Base-by-base conservation (phyloP, 2,888 invertebrate genomes). In the Melipona bicolor region DNA sequence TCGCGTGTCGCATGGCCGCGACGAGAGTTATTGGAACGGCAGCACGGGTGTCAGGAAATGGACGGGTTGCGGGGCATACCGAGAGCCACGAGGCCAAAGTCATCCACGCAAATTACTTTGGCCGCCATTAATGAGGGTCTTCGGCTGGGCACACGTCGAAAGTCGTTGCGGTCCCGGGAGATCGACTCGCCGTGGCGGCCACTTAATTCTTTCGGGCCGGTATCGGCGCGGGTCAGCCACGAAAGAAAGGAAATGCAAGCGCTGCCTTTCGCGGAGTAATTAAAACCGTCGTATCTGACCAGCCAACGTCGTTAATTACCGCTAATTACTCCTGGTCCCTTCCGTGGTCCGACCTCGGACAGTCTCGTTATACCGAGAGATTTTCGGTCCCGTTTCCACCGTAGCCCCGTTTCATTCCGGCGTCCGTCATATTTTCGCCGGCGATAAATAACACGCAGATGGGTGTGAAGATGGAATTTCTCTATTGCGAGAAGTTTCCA, bases 41-140 rank as follows among this genome's bases (percentile, higher is more conserved):
- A 17, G 88, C 86, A 90, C 89, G 90, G 91, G 91, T 88, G 91
- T 90, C 88, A 82, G 84, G 50, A 89, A 89, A 89, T 81, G 79
- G 77, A 71, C 78, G 79, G 77, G 70, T 83, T 61, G 72, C 67
- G 65, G 79, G 59, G 70, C 67, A 61, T 32, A 70, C 54, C 69
- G 62, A 80, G 77, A 67, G 83, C 72, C 78, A 82, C 71, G 77
- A 77, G 80, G 82, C 87, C 91, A 86, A 88, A 91, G 91, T 91
- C 91, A 91, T 91, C 90, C 91, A 89, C 91, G 91, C 91, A 91
- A 91, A 91, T 91, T 91, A 91, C 89, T 88, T 43, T 81, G 88
- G 85, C 90, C 88, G 90, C 90, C 91, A 91, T 91, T 91, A 91
- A 91, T 91, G 91, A 91, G 91, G 88, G 91, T 88, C 90, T 83